These are phyloP conservation scores for Tromatobia lineatoria DNA, from an alignment of 2,888 invertebrate species.

Conservation along the genomic window DNA sequence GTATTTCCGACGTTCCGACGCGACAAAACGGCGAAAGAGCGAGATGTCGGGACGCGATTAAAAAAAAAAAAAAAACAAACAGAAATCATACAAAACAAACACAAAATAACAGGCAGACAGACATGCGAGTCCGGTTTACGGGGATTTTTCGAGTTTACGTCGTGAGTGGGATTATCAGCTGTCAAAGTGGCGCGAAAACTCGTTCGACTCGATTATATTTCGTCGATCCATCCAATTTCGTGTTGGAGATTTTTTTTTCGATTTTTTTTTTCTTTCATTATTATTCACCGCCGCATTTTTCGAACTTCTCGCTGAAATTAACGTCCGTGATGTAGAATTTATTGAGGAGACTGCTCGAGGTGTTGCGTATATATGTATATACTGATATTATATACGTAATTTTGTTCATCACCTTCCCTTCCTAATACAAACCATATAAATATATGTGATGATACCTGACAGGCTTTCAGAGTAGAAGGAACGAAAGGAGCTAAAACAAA, in stretches of 20 bases:
- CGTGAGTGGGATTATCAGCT: slow-evolving; percentile 12
- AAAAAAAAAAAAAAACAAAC: slow-evolving; percentile 49
- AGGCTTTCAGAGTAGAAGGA: slow-evolving; percentile 33
- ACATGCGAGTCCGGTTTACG: slow-evolving; percentile 54
- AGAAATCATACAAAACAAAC: slow-evolving; percentile 31
- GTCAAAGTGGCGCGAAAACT: slow-evolving; percentile 27
- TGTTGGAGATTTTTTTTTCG: slow-evolving; percentile 2
- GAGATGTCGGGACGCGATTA: slow-evolving; percentile 61
- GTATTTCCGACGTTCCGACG: slow-evolving; percentile 81
- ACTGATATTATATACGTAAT: slow-evolving; percentile 29
- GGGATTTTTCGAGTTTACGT: slow-evolving; percentile 36
- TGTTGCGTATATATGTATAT: slow-evolving; percentile 11
- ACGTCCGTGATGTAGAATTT: slow-evolving; percentile 26
- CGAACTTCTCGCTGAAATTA: slow-evolving; percentile 26
- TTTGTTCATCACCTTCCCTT: slow-evolving; percentile 47
- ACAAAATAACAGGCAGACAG: slow-evolving; percentile 54
- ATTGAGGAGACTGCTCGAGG: slow-evolving; percentile 36
- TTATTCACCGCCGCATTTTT: slow-evolving; percentile 10
- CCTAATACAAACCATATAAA: slow-evolving; percentile 21
- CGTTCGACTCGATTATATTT: slow-evolving; percentile 45
- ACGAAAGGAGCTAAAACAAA: neutral
- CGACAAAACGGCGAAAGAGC: slow-evolving; percentile 65
- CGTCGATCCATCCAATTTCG: slow-evolving; percentile 26
- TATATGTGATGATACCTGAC: slow-evolving; percentile 12
- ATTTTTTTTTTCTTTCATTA: no score